Evolutionary conservation across 2,113 vertebrate species (phyloP), one percentile per base, ranked within the genome.

Genomic region (Spea bombifrons): DNA sequence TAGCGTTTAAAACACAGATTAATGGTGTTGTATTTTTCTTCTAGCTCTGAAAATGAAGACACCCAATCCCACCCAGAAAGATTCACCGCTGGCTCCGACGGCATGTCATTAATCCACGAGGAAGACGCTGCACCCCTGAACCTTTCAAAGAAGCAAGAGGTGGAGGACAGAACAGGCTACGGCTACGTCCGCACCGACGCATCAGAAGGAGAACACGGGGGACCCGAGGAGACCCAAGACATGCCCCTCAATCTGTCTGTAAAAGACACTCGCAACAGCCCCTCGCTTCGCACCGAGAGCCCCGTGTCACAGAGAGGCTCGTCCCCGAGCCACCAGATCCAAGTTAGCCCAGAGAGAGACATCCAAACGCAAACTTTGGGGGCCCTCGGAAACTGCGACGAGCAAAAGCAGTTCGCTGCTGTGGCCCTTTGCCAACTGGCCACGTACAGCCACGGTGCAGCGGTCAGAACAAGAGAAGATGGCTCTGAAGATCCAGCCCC

Each of bases 381-480:
- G 6, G 86, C 87, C 0, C 89, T 90, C 30, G 95, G 96, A 74
- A 87, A 87, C 30, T 90, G 90, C 4, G 96, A 97, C 0, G 95
- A 94, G 73, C 94, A 96, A 87, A 95, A 97, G 84, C 95, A 96
- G 86, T 95, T 92, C 0, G 97, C 97, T 0, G 97, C 97, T 0
- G 93, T 99, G 50, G 96, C 97, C 0, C 94, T 99, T 73, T 98
- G 97, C 83, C 97, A 98, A 82, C 89, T 99, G 16, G 95, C 97
- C 0, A 88, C 85, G 0, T 95, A 93, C 71, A 94, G 92, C 81
- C 92, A 93, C 0, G 63, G 81, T 49, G 75, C 85, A 0, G 81
- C 81, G 49, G 65, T 17, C 61, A 87, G 84, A 3, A 66, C 46
- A 0, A 83, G 85, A 5, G 85, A 88, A 49, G 74, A 85, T 12